phyloP scores from a whole-genome alignment of 1,140 invertebrate species.

The Drosophila willistoni region DNA sequence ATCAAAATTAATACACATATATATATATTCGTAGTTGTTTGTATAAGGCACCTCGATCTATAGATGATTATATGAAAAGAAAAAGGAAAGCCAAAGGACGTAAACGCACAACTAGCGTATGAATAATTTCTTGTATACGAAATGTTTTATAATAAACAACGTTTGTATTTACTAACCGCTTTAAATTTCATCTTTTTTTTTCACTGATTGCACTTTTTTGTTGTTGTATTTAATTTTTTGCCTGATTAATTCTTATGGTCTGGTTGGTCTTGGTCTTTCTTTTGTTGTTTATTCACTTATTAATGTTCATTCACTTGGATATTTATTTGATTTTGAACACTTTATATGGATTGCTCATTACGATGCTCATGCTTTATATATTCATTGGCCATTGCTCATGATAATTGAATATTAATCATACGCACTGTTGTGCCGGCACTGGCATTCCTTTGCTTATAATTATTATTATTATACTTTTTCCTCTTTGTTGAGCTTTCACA shows the following conservation, averaged over 20 bases:
- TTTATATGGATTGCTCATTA: constrained; percentile 18
- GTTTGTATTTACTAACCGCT: constrained; percentile 47
- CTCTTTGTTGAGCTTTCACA: not conserved
- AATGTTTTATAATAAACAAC: constrained; percentile 8
- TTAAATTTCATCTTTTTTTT: constrained; percentile 18
- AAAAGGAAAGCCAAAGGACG: not conserved
- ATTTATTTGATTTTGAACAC: constrained; percentile 1
- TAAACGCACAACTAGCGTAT: not conserved
- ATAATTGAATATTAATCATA: constrained; percentile 34
- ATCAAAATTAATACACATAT: too few relatives aligned
- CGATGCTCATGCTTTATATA: constrained; percentile 37
- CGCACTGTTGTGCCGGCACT: constrained; percentile 36
- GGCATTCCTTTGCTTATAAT: not conserved
- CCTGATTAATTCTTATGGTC: not conserved
- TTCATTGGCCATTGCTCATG: constrained; percentile 13
- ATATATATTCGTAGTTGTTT: not conserved
- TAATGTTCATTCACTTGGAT: constrained; percentile 8
- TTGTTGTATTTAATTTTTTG: not conserved
- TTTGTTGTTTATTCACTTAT: not conserved
- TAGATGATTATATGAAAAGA: not conserved
- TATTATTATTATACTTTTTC: not conserved
- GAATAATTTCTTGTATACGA: not conserved
- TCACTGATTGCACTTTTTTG: not conserved
- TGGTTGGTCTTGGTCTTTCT: constrained; percentile 2
- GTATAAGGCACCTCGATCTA: not conserved